Percentiles rank a stretch among this genome's conserved stretches.
Evolutionary conservation across 2,888 invertebrate species (phyloP).

Genomic region (Elaeidobius kamerunicus): DNA sequence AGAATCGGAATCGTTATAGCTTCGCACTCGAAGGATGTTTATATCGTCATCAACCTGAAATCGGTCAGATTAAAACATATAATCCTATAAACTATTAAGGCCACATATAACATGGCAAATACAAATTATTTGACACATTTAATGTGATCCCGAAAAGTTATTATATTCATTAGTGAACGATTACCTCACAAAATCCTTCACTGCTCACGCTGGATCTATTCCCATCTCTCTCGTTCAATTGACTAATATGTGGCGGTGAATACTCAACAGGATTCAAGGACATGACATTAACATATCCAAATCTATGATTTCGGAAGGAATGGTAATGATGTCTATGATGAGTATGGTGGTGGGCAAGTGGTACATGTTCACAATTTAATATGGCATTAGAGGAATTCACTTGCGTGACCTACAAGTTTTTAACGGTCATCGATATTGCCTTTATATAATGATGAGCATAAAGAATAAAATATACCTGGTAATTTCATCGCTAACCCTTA

Average conservation of each 20-base stretch:
- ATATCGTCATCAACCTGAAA: slow-evolving; percentile 70
- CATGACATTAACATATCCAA: slow-evolving; percentile 51
- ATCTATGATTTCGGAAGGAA: slow-evolving; percentile 46
- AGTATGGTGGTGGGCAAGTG: slow-evolving; percentile 48
- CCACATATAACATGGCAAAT: no score
- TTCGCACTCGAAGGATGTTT: slow-evolving; percentile 49
- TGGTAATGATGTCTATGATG: slow-evolving; percentile 52
- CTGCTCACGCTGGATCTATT: slow-evolving; percentile 92
- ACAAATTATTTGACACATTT: no score
- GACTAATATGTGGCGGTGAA: slow-evolving; percentile 38
- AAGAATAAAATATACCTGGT: not conserved
- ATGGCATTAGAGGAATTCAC: slow-evolving; percentile 80
- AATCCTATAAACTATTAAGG: no score
- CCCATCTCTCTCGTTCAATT: slow-evolving; percentile 63
- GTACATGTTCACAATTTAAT: slow-evolving; percentile 66
- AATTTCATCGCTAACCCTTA: no score
- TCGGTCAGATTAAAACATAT: not conserved
- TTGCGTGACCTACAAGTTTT: slow-evolving; percentile 43
- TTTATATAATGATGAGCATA: not conserved
- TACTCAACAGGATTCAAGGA: slow-evolving; percentile 45
- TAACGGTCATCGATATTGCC: no score
- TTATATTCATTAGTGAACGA: no score
- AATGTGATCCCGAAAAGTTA: not conserved
- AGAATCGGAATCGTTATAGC: slow-evolving; percentile 58
- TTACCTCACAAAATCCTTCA: slow-evolving; percentile 92